Base-by-base conservation (phyloP, 1,140 invertebrate genomes). In the Acromyrmex heyeri region DNA sequence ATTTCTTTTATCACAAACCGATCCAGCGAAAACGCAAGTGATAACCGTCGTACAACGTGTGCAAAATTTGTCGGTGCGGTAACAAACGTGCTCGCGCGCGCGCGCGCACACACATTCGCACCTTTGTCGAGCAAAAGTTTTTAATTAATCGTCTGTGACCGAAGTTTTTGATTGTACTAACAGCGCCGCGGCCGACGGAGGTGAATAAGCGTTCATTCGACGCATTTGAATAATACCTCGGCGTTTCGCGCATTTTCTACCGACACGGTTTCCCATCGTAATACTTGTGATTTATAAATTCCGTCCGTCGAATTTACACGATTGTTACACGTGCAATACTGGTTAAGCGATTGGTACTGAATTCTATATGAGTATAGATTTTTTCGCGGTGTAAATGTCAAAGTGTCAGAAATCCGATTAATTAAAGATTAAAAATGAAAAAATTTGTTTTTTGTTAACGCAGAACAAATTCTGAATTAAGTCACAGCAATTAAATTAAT, bases 91-190 rank as follows among this genome's bases (percentile, higher is more conserved):
- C 21, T 21, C 30, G 30, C 12, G 34, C 21, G 34, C 4, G 38
- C 16, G 34, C 4, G 24, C 16, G 4, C 27, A 0, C 61, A 10
- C 44, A 73, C 38, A 82, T 61, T 73, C 79, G 38, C 24, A 24
- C 55, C 79, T 75, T 83, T 75, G 55, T 73, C 79, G 55, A 14
- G 55, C 18, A 34, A 75, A 83, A 83, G 79, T 83, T 83, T 83
- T 83, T 75, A 83, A 83, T 83, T 83, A 83, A 83, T 83, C 55
- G 79, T 57, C 55, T 75, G 79, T 83, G 72, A 83, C 69, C 79
- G 38, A 83, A 83, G 79, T 83, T 83, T 75, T 75, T 61, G 79
- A 83, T 83, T 75, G 79, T 72, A 61, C 67, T 83, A 83, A 83
- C 69, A 83, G 27, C 38, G 44, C 55, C 79, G 69, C 38, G 79